These are phyloP conservation scores for Ips typographus DNA, from an alignment of 1,140 invertebrate genomes.

Conservation along the genomic window DNA sequence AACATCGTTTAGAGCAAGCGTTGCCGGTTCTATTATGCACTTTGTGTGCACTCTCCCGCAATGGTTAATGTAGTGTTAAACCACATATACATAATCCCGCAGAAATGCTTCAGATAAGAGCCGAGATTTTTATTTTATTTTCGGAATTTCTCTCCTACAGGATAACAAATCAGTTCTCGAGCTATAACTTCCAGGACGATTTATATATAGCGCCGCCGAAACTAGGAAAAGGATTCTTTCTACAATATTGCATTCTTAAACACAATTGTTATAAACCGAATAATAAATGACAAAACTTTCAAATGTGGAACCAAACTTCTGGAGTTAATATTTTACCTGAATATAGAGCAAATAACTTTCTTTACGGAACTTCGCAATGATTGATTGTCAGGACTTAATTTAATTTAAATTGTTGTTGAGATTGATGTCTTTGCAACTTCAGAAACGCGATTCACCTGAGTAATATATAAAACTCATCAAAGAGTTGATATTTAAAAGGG, in stretches of 20 bases:
- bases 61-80: conserved; percentile 30
- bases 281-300: conserved; percentile 2
- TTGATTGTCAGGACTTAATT: no score
- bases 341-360: background rate
- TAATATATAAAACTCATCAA: no score
- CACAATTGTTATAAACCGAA: conserved; percentile 9
- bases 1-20: conserved; percentile 28
- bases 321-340: background rate
- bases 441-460: no score
- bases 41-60: conserved; percentile 27
- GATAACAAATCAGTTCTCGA: conserved; percentile 21
- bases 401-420: no score
- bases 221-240: background rate
- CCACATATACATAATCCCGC: conserved; percentile 26
- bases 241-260: conserved; percentile 8
- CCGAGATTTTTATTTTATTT: conserved; percentile 25
- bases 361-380: no score
- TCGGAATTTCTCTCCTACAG: conserved; percentile 17
- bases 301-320: background rate
- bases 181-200: conserved; percentile 14
- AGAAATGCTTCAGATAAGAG: conserved; percentile 27
- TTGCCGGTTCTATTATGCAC: conserved; percentile 29
- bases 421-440: no score
- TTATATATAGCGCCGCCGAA: conserved; percentile 7
- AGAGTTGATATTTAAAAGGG: no score